Conservation (phyloP, 2,113 vertebrate species). For the Xerus inauris region DNA sequence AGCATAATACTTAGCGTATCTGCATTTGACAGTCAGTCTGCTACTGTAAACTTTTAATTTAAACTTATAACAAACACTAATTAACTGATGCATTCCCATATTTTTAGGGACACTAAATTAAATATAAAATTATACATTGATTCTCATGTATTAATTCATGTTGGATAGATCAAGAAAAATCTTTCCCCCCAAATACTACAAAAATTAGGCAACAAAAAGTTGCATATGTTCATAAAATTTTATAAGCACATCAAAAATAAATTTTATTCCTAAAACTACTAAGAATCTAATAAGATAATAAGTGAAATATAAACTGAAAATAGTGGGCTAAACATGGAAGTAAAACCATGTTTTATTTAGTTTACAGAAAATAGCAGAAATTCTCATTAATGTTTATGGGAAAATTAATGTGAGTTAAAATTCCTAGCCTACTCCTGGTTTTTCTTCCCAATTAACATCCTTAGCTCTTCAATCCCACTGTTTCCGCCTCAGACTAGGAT, state of each 20-base stretch:
- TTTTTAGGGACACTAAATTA: slow-evolving; percentile 7
- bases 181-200: not conserved
- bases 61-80: not conserved
- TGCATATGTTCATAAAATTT: slow-evolving; percentile 20
- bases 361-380: not conserved
- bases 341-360: not conserved
- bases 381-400: not conserved
- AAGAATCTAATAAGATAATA: slow-evolving; percentile 22
- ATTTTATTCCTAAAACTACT: not conserved
- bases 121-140: slow-evolving; percentile 24
- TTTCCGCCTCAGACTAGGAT: not conserved
- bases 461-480: not conserved
- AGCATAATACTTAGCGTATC: not conserved
- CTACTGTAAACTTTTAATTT: not conserved
- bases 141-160: slow-evolving; percentile 3
- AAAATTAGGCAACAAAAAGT: not conserved
- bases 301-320: not conserved
- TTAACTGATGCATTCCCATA: not conserved
- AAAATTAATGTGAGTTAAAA: not conserved
- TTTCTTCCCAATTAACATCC: not conserved
- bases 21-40: not conserved
- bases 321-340: not conserved
- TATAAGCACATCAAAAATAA: slow-evolving; percentile 57
- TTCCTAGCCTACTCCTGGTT: not conserved
- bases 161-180: not conserved